Evolutionary conservation across 1,140 invertebrate species (phyloP), one percentile per base, ranked within the genome.

Genomic region (Penaeus chinensis): DNA sequence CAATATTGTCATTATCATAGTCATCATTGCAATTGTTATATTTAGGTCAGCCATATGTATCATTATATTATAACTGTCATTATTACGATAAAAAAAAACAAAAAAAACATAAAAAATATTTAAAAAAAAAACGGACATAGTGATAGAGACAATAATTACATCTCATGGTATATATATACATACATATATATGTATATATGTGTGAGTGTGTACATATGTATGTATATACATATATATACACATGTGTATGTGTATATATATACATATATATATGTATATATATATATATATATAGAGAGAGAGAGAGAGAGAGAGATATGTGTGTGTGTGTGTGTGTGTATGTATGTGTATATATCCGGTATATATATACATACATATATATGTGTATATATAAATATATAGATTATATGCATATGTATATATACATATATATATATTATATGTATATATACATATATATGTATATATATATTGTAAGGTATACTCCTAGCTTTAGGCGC

Each of bases 351-450:
- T 80, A 80, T 79, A 79, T 79, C 32, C 54, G 32, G 42, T 80
- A 80, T 80, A 80, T 80, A 80, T 80, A 80, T 61, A 80, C 61
- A 80, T 80, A 80, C 42, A 80, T 80, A 80, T 61, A 80, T 27
- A 76, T 24, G 11, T 76, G 8, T 37, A 76, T 27, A 27, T 18
- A 37, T 10, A 76, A 3, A 76, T 27, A 37, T 10, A 76, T 10
- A 27, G 0, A 47, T 27, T 27, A 24, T 27, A 76, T 27, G 4
- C 0, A 37, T 76, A 76, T 76, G 4, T 27, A 37, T 24, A 5
- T 27, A 24, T 76, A 27, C 8, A 76, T 27, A 16, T 27, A 76
- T 76, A 76, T 76, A 76, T 76, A 76, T 47, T 76, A 76, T 76
- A 76, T 76, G 11, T 76, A 76, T 76, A 76, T 76, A 76, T 76